phyloP scores from a whole-genome alignment of 1,140 invertebrate species.

The Monomorium pharaonis region DNA sequence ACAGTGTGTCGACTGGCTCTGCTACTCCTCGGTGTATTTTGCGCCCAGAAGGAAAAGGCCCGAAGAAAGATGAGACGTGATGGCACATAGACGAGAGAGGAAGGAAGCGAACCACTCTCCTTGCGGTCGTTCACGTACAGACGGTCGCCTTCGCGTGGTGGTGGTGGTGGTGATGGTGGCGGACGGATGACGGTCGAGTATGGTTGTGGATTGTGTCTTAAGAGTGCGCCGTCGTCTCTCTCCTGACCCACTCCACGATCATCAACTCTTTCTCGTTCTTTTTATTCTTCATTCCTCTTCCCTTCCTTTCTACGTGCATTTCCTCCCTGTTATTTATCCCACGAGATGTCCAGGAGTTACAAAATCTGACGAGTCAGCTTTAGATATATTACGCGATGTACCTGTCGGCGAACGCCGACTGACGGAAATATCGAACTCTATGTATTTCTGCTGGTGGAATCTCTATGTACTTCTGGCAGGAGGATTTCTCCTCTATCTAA shows the following conservation, averaged over 20 bases:
- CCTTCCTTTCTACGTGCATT: slow-evolving; percentile 26
- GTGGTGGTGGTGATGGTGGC: too few species aligned
- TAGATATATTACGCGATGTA: slow-evolving; percentile 15
- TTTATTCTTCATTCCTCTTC: slow-evolving; percentile 54
- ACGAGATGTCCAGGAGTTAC: background rate
- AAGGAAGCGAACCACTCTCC: slow-evolving; percentile 29
- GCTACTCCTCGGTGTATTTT: background rate
- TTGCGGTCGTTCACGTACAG: slow-evolving; percentile 26
- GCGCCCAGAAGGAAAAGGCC: background rate
- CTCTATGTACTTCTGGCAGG: too few species aligned
- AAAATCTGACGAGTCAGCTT: slow-evolving; percentile 28
- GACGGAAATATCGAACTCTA: background rate
- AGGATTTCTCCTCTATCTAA: background rate
- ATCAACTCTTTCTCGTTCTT: slow-evolving; percentile 59
- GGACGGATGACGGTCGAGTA: slow-evolving; percentile 58
- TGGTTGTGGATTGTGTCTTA: slow-evolving; percentile 36
- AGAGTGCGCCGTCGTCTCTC: slow-evolving; percentile 65
- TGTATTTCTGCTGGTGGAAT: background rate
- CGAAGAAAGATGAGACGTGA: background rate
- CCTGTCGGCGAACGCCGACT: background rate
- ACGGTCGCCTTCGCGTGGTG: background rate
- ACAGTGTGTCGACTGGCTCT: slow-evolving; percentile 7
- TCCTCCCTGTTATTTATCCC: slow-evolving; percentile 26
- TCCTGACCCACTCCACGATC: slow-evolving; percentile 78
- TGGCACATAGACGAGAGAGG: slow-evolving; percentile 8